These are phyloP conservation scores for Euphonia xanthogaster DNA, from an alignment of 2,797 vertebrate genomes.

Conservation along the genomic window DNA sequence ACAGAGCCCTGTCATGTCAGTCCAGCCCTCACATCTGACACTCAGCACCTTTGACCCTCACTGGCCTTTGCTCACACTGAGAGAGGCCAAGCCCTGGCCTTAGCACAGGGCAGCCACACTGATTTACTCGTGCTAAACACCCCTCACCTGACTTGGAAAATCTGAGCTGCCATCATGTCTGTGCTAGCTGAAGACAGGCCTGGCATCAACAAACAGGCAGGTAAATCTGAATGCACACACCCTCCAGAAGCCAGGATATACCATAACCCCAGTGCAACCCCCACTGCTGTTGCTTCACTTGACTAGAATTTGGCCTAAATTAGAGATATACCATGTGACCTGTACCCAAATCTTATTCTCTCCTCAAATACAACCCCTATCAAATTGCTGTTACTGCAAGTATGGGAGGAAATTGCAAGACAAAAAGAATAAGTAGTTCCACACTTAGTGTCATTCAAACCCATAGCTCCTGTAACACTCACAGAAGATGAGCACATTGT, in stretches of 20 bases:
- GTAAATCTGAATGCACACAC: rapidly evolving
- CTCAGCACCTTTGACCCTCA: background rate
- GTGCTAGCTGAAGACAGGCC: background rate
- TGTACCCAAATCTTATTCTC: background rate
- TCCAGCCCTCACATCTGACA: background rate
- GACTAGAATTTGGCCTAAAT: background rate
- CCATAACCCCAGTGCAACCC: background rate
- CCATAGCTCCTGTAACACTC: background rate
- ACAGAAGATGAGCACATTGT: background rate
- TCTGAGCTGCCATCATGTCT: background rate
- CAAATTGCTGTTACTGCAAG: background rate
- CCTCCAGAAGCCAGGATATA: background rate
- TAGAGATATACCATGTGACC: background rate
- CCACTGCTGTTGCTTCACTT: rapidly evolving
- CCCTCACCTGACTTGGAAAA: background rate
- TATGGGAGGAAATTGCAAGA: rapidly evolving
- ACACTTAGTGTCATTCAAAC: background rate
- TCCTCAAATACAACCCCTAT: background rate
- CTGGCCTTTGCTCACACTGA: rapidly evolving
- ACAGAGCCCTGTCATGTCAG: rapidly evolving
- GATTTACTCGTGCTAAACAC: background rate
- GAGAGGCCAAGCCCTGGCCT: background rate
- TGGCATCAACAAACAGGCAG: background rate
- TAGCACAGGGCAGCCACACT: background rate
- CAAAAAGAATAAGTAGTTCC: background rate